Base-by-base conservation (phyloP, 2,888 invertebrate genomes). In the Drosophila flavopinicola region DNA sequence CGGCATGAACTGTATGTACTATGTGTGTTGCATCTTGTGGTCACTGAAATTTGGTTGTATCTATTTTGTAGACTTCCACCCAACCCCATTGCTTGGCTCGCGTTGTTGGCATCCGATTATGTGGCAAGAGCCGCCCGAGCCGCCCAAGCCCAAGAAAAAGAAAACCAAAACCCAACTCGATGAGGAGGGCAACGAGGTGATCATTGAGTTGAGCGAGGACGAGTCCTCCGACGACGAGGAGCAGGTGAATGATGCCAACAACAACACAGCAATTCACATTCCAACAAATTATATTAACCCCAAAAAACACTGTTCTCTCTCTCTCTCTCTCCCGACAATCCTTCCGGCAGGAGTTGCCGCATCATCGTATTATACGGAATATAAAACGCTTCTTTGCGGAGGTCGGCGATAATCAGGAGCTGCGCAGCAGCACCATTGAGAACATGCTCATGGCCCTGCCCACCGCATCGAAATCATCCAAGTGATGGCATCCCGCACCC, bases 21-120 rank as follows among this genome's bases (percentile, higher is more conserved):
- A 13, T 48, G n/a, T 48, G 27, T 48, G 11, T 48, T 38, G 35
- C 42, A 39, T 45, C 6, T 23, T 51, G 20, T 49, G 6, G 27
- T 49, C 20, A 39, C 49, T 39, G 13, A 7, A 29, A 38, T 68
- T 39, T 59, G 51, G 48, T 53, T 71, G 49, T 68, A 32, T 56
- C 33, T 73, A 59, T 76, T 67, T 85, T 73, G 72, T 93, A 93
- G 86, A 93, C 91, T 72, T 90, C 91, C 54, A 87, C 91, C 89
- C 92, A 78, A 91, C 91, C 78, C 92, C 93, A 63, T 91, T 92
- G 75, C 90, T 93, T 63, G 91, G 91, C 87, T 93, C 93, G 63
- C 93, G 93, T 64, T 92, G 93, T 74, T 94, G 94, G 94, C 94
- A 94, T 89, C 94, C 94, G 30, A 93, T 94, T 79, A 93, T 93